Conservation (phyloP, 2,113 vertebrate genomes). For the Ciconia maguari region DNA sequence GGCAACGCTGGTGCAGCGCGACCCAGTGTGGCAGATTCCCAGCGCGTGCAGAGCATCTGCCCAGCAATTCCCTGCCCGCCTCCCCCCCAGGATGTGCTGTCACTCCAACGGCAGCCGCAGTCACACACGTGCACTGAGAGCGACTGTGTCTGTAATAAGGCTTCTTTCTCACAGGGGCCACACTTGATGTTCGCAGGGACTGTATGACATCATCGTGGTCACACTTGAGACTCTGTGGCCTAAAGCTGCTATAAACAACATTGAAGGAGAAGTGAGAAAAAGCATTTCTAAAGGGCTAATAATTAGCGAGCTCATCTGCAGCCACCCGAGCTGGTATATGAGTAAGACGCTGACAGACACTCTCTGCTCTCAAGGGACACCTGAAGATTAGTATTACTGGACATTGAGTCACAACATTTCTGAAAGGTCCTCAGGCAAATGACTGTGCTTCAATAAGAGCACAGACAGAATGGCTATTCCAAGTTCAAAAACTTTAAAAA, state of each 20-base stretch:
- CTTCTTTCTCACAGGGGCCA: not conserved
- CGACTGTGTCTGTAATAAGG: fast-evolving
- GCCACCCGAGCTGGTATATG: fast-evolving
- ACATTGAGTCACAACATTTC: not conserved
- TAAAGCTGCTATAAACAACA: not conserved
- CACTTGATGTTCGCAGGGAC: fast-evolving
- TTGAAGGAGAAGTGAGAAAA: not conserved
- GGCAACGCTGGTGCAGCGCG: fast-evolving
- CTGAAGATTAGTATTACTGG: not conserved
- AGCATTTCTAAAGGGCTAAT: not conserved
- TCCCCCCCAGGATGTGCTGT: not conserved
- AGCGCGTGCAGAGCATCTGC: not conserved
- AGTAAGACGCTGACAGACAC: not conserved
- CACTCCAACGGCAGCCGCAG: fast-evolving
- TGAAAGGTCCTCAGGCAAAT: not conserved
- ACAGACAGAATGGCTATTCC: not conserved
- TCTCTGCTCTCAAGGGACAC: not conserved
- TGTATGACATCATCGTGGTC: not conserved
- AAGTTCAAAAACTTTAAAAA: not conserved
- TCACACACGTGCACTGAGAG: fast-evolving
- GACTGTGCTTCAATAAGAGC: not conserved
- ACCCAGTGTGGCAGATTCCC: not conserved
- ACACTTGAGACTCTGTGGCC: not conserved
- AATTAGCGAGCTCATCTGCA: not conserved
- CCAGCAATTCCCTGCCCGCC: not conserved